Base-by-base conservation (phyloP, 2,113 vertebrate genomes). In the Rhinichthys klamathensis region DNA sequence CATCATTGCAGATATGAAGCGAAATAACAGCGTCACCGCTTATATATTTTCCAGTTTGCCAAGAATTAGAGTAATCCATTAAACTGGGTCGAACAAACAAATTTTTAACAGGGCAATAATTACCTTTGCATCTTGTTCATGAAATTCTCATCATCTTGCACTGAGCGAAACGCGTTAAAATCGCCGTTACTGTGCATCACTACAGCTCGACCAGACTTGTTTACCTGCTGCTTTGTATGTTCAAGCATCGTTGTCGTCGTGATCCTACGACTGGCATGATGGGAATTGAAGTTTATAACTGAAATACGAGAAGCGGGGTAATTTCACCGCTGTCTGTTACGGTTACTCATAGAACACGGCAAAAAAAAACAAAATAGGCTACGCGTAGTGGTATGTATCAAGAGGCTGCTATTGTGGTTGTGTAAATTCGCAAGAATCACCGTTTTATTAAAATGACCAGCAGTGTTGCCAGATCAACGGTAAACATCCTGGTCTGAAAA, bases 221-320 rank as follows among this genome's bases (percentile, higher is more conserved):
- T 95, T 95, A 95, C 93, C 91, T 94, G 90, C 90, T 83, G 86
- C 86, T 89, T 67, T 90, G 79, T 51, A 46, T 73, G 61, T 60
- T 30, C 78, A 30, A 5, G 30, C 23, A 27, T 13, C 58, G 41
- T 13, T 27, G 67, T 83, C 49, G 67, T 58, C 73, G 27, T 46
- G 49, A 54, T 15, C 27, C 30, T 4, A 3, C 70, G 58, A 13
- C 1, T 21, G 58, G 89, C 85, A 85, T 85, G 78, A 85, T 41
- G 89, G 87, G 89, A 90, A 85, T 56, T 85, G 87, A n/a, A 88
- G 89, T 90, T 32, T 16, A 0, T 35, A n/a, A 30, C 25, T 9
- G 6, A 76, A 41, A 49, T 51, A 13, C 1, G 11, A 58, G 11
- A 12, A 23, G 30, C 2, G 23, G 3, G 54, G 4, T 30, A 25